Conservation (phyloP, 1,140 invertebrate genomes). For the Caenorhabditis tropicalis region DNA sequence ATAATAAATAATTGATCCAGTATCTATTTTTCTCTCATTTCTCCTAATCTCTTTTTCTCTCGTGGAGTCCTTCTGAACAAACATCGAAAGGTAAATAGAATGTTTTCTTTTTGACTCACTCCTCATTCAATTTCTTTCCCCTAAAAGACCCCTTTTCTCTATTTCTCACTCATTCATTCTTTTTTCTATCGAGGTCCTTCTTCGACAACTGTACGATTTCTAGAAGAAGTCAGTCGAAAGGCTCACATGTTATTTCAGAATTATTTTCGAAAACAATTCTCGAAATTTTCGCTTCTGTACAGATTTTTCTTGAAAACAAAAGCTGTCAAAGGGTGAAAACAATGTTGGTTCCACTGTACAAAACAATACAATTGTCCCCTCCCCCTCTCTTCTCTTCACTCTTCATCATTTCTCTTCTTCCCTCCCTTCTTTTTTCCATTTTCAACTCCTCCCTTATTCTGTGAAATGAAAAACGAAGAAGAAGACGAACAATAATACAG, state of each 20-base stretch:
- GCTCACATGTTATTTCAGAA: too few species aligned
- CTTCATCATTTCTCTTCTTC: background rate
- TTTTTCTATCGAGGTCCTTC: background rate
- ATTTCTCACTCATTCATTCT: background rate
- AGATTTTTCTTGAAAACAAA: background rate
- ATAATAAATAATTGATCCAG: constrained; percentile 11
- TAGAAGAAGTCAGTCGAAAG: too few species aligned
- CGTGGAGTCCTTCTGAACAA: background rate
- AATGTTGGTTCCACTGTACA: constrained; percentile 23
- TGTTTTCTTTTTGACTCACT: constrained; percentile 21
- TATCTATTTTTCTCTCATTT: background rate
- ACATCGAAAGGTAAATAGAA: background rate
- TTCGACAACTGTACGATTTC: too few species aligned
- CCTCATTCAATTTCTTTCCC: background rate
- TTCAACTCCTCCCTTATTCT: background rate
- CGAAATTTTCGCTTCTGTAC: background rate
- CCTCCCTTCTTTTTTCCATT: background rate
- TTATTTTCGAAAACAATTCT: background rate
- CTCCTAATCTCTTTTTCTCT: background rate
- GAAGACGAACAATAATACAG: background rate
- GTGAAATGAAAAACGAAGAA: too few species aligned
- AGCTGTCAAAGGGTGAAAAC: background rate
- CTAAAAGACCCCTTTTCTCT: background rate
- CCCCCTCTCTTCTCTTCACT: background rate
- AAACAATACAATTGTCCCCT: background rate